These are phyloP conservation scores for Chloroclystis v-ata DNA, from an alignment of 2,888 invertebrate species.

Conservation along the genomic window DNA sequence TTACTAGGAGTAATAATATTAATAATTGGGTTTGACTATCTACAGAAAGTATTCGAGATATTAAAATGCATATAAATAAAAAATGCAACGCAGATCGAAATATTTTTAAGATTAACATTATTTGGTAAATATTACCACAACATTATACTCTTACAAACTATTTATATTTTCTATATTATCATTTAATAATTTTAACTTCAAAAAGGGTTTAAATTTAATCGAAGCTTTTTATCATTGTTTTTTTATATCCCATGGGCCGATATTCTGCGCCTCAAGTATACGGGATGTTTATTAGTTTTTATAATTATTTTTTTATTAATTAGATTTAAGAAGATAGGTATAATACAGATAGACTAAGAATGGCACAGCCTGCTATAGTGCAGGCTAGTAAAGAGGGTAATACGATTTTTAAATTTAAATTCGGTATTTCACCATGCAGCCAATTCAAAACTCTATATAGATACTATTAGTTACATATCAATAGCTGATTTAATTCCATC, in stretches of 20 bases:
- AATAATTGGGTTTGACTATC: slow-evolving; percentile 20
- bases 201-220: slow-evolving; percentile 32
- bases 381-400: slow-evolving; percentile 24
- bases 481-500: slow-evolving; percentile 3
- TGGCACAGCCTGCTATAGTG: slow-evolving; percentile 52
- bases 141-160: slow-evolving; percentile 45
- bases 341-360: slow-evolving; percentile 52
- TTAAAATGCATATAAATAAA: slow-evolving; percentile 31
- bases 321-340: slow-evolving; percentile 39
- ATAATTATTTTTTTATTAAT: slow-evolving; percentile 34
- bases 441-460: slow-evolving; percentile 42
- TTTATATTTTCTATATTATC: slow-evolving; percentile 37
- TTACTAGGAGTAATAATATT: slow-evolving; percentile 26
- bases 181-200: slow-evolving; percentile 28
- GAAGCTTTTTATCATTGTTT: slow-evolving; percentile 48
- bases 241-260: slow-evolving; percentile 36
- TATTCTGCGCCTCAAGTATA: slow-evolving; percentile 28
- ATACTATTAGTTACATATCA: slow-evolving; percentile 13
- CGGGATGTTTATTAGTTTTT: slow-evolving; percentile 26
- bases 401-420: slow-evolving; percentile 31
- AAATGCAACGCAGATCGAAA: slow-evolving; percentile 29
- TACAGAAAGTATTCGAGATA: slow-evolving; percentile 45
- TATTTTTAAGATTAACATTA: slow-evolving; percentile 9
- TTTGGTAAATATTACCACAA: slow-evolving; percentile 31
- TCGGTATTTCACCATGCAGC: slow-evolving; percentile 72